Evolutionary conservation across 2,888 invertebrate species (phyloP).

Genomic region (Heliconius sara): DNA sequence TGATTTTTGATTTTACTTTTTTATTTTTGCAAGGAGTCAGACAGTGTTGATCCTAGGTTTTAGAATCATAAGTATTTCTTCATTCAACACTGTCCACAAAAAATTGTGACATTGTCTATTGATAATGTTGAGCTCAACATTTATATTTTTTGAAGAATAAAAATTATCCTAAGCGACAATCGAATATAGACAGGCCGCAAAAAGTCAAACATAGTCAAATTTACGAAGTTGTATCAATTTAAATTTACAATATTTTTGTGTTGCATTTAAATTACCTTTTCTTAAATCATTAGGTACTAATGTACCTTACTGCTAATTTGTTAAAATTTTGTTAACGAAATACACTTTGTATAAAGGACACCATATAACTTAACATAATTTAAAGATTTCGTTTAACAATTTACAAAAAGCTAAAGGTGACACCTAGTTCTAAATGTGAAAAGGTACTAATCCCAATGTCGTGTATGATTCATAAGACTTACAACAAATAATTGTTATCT

Average conservation of each 20-base stretch:
- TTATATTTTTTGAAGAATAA: too few relatives aligned
- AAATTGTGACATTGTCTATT: too few relatives aligned
- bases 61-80: too few relatives aligned
- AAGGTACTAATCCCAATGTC: neutral
- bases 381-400: neutral
- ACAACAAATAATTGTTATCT: slow-evolving; percentile 11
- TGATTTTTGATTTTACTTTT: too few relatives aligned
- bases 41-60: too few relatives aligned
- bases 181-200: too few relatives aligned
- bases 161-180: too few relatives aligned
- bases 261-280: neutral
- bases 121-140: too few relatives aligned
- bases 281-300: neutral
- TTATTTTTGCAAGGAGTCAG: too few relatives aligned
- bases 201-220: too few relatives aligned
- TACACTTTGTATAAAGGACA: neutral
- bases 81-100: too few relatives aligned
- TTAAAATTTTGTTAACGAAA: neutral
- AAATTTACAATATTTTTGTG: neutral
- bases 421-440: slow-evolving; percentile 14
- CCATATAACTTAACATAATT: neutral
- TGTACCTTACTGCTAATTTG: neutral
- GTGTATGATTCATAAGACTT: slow-evolving; percentile 10
- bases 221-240: neutral
- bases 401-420: neutral